Conservation (phyloP, 2,113 vertebrate genomes). For the Anser cygnoides region DNA sequence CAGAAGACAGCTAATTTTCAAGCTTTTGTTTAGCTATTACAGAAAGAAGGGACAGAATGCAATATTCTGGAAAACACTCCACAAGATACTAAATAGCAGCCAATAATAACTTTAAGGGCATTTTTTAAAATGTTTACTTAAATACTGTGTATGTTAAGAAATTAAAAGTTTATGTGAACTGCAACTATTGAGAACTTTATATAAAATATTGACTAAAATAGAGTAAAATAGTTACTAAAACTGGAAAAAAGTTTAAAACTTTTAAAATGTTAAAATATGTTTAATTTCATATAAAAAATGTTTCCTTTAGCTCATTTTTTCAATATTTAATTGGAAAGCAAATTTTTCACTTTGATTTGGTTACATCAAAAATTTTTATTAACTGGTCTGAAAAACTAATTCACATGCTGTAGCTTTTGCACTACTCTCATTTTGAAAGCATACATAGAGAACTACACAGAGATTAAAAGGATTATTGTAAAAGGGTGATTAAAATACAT, state of each 20-base stretch:
- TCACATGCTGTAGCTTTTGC: neutral
- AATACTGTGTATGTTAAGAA: neutral
- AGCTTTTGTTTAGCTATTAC: neutral
- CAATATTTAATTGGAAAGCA: neutral
- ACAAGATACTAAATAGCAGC: neutral
- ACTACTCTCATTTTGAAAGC: neutral
- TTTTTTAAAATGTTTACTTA: neutral
- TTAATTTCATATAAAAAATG: neutral
- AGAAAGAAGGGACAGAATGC: neutral
- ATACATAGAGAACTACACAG: neutral
- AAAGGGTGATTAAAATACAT: neutral
- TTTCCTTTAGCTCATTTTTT: neutral
- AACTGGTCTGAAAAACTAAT: neutral
- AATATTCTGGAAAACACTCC: neutral
- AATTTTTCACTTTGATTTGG: neutral
- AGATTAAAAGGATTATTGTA: neutral
- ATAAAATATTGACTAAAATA: neutral
- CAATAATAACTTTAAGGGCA: neutral
- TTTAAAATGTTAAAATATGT: neutral
- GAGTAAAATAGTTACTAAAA: neutral
- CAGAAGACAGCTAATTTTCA: neutral
- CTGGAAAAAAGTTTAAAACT: neutral
- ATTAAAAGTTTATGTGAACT: neutral
- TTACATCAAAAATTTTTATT: neutral
- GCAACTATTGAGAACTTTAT: neutral